phyloP scores from a whole-genome alignment of 30 jellyfish, hydroid and myxozoan species.

The Hydractinia echinata region DNA sequence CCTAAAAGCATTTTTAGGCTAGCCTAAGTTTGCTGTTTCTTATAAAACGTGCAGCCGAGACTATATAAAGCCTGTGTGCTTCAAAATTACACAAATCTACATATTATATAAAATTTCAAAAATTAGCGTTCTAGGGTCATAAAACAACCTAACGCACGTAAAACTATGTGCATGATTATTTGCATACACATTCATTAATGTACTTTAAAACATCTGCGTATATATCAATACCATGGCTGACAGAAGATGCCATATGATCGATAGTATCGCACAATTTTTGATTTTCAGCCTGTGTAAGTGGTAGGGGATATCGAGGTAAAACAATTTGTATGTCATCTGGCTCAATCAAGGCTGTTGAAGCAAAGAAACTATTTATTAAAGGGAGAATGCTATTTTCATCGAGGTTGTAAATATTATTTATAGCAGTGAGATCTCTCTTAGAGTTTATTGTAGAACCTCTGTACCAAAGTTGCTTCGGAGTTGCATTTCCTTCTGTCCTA shows the following conservation, averaged over 20 bases:
- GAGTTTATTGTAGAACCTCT: constrained; percentile 10
- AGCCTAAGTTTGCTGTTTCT: too few species aligned
- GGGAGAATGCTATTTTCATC: constrained; percentile 5
- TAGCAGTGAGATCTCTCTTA: constrained; percentile 16
- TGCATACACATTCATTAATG: background rate
- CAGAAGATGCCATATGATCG: background rate
- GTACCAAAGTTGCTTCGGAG: constrained; percentile 33
- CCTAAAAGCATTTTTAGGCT: too few species aligned
- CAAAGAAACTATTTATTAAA: background rate
- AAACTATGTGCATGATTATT: too few species aligned
- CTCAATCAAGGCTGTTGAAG: background rate
- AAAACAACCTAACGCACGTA: too few species aligned
- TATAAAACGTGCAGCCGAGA: too few species aligned
- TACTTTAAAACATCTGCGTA: constrained; percentile 23
- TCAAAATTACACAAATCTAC: too few species aligned
- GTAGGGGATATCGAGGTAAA: constrained; percentile 18
- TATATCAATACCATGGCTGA: constrained; percentile 19
- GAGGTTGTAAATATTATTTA: constrained; percentile 19
- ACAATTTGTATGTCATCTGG: background rate
- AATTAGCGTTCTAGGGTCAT: too few species aligned
- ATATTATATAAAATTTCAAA: too few species aligned
- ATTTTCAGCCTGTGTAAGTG: constrained; percentile 15
- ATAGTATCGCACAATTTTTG: background rate
- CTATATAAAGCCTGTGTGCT: too few species aligned
- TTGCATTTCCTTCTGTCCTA: constrained; percentile 19